Percentiles rank a stretch among this genome's conserved stretches.
Evolutionary conservation across 2,888 invertebrate genomes (phyloP).

Genomic region (Alentia gelatinosa): DNA sequence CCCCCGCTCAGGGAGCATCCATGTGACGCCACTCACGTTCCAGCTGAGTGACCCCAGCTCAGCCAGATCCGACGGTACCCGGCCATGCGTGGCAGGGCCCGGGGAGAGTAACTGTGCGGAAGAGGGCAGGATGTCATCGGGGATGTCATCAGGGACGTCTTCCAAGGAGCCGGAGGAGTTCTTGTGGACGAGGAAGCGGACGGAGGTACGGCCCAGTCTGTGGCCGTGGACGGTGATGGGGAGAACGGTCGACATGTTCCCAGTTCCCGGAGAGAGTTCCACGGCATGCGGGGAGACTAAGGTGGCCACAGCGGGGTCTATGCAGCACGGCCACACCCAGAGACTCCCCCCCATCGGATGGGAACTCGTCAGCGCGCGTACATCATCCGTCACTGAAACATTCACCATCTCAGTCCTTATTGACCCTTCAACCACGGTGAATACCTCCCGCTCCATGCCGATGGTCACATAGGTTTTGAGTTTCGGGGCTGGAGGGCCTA

Average conservation of each 20-base stretch:
- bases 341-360: not conserved
- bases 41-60: not conserved
- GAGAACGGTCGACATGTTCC: not conserved
- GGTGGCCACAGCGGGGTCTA: constrained; percentile 40
- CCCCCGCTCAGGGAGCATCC: constrained; percentile 58
- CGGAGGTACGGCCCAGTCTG: constrained; percentile 55
- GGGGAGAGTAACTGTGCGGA: not conserved
- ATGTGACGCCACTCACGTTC: constrained; percentile 45
- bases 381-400: constrained; percentile 36
- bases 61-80: not conserved
- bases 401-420: constrained; percentile 6
- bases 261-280: not conserved
- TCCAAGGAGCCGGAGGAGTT: not conserved
- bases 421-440: not conserved
- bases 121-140: not conserved
- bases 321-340: constrained; percentile 49
- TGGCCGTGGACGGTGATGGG: constrained; percentile 29
- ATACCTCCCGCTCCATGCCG: constrained; percentile 26
- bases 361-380: not conserved
- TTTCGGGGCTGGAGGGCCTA: not conserved
- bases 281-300: not conserved
- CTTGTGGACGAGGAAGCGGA: constrained; percentile 56
- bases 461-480: constrained; percentile 46
- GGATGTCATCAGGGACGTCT: not conserved
- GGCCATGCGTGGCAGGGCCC: not conserved